Evolutionary conservation across 2,113 vertebrate genomes (phyloP).

Genomic region (Phrynocephalus versicolor): DNA sequence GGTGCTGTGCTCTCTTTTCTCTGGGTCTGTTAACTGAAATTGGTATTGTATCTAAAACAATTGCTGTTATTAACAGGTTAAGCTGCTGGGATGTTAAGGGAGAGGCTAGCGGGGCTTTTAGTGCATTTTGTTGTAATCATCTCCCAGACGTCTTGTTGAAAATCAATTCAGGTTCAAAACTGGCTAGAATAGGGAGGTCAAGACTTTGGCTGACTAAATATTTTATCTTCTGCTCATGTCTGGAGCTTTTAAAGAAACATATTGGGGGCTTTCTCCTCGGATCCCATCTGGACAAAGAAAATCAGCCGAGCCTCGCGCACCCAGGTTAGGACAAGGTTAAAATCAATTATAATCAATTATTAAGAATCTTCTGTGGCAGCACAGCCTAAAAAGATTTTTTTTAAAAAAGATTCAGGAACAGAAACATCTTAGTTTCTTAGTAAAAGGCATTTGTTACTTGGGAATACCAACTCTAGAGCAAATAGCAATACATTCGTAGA

Average conservation of each 20-base stretch:
- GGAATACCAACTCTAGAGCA: conserved; percentile 60
- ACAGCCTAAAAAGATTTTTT: conserved; percentile 76
- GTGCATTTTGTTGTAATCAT: conserved; percentile 96
- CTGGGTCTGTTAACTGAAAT: conserved; percentile 67
- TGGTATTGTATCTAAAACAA: conserved; percentile 80
- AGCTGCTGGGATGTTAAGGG: conserved; percentile 85
- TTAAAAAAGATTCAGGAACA: conserved; percentile 59
- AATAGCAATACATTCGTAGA: conserved; percentile 60
- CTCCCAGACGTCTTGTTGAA: conserved; percentile 93
- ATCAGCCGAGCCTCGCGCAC: conserved; percentile 82
- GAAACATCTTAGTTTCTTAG: conserved; percentile 66
- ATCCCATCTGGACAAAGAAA: conserved; percentile 82
- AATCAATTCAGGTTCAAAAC: conserved; percentile 95
- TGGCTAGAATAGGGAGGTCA: conserved; percentile 89
- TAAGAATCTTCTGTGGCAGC: conserved; percentile 82
- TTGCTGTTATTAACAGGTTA: conserved; percentile 84
- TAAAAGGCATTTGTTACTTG: conserved; percentile 65
- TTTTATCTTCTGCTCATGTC: conserved; percentile 92
- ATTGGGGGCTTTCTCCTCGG: conserved; percentile 78
- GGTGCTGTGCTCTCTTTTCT: conserved; percentile 62
- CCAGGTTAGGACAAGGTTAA: conserved; percentile 89
- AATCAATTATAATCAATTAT: conserved; percentile 98
- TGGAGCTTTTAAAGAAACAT: conserved; percentile 91
- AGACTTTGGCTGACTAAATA: conserved; percentile 92
- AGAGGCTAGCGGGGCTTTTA: conserved; percentile 83